These are phyloP conservation scores for Bolinopsis microptera DNA, from an alignment of 37 sponge, comb jelly and placozoan species.

Conservation along the genomic window DNA sequence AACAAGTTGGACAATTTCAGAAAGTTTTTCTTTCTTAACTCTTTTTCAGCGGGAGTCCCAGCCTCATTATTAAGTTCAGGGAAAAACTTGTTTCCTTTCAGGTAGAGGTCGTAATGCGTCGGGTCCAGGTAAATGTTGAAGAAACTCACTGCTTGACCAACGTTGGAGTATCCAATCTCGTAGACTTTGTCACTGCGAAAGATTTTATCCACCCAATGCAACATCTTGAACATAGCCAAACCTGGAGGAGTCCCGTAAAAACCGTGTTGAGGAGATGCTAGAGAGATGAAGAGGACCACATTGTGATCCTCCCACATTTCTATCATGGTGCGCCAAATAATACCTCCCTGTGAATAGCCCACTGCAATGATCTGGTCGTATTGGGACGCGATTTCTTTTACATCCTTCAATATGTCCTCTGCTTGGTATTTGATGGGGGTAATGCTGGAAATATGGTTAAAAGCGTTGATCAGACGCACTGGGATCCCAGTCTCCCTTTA, in stretches of 20 bases:
- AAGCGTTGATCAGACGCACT: neutral
- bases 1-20: neutral
- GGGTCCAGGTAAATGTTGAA: neutral
- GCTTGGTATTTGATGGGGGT: constrained; percentile 29
- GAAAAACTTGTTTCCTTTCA: neutral
- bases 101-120: neutral
- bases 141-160: neutral
- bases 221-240: neutral
- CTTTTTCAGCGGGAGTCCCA: neutral
- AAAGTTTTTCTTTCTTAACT: neutral
- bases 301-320: constrained; percentile 16
- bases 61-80: neutral
- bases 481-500: neutral
- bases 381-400: neutral
- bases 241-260: neutral
- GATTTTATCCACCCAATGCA: no score
- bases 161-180: neutral
- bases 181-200: neutral
- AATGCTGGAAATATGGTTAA: neutral
- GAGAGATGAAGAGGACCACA: neutral
- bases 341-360: neutral
- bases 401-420: neutral
- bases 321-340: neutral
- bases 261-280: constrained; percentile 17
- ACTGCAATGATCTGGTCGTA: constrained; percentile 13